phyloP scores from a whole-genome alignment of 30 jellyfish, hydroid and myxozoan species.

The Rhopilema esculentum region DNA sequence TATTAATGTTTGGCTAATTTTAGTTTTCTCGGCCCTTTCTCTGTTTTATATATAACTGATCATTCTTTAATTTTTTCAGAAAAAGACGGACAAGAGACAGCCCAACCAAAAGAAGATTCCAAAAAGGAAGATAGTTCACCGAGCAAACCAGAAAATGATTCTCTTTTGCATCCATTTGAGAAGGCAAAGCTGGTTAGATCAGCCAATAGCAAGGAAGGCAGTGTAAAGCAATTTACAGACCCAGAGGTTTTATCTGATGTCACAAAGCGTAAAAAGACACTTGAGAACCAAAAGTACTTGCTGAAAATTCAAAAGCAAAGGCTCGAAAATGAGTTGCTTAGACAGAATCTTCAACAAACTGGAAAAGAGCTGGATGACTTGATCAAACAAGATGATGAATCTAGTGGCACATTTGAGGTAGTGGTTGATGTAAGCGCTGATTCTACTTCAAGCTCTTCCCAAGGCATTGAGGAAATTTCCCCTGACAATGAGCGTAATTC shows the following conservation, averaged over 20 bases:
- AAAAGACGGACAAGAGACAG: not conserved
- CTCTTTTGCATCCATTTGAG: constrained; percentile 65
- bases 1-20: too few species aligned
- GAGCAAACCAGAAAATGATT: constrained; percentile 1
- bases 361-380: constrained; percentile 22
- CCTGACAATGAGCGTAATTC: not conserved
- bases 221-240: not conserved
- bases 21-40: too few species aligned
- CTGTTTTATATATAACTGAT: not conserved
- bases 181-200: constrained; percentile 55
- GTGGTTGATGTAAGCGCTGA: not conserved
- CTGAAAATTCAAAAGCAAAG: constrained; percentile 61
- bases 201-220: constrained; percentile 3
- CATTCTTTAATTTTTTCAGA: not conserved
- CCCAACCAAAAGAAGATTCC: not conserved
- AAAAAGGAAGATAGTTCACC: not conserved
- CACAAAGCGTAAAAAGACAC: constrained; percentile 40
- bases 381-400: constrained; percentile 4
- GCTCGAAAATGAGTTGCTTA: constrained; percentile 52
- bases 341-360: constrained; percentile 45
- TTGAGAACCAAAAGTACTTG: constrained; percentile 50
- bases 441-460: not conserved
- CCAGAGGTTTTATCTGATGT: not conserved
- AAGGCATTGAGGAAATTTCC: not conserved
- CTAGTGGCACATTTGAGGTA: not conserved